These are phyloP conservation scores for Tipula confusa DNA, from an alignment of 2,888 invertebrate genomes.

Conservation along the genomic window DNA sequence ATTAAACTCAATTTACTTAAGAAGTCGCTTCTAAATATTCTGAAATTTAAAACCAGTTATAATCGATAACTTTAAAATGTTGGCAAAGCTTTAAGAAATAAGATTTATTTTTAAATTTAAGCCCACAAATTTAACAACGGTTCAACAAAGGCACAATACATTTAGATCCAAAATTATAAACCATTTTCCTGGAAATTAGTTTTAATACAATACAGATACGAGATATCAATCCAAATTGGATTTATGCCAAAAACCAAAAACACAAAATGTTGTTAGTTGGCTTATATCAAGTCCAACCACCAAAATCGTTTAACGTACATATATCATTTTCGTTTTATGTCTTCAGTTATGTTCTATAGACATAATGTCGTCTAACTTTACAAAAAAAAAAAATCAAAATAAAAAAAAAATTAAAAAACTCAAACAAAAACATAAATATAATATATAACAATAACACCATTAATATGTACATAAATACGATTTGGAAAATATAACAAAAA, in stretches of 20 bases:
- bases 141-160: background rate
- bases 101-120: too few relatives aligned
- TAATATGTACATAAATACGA: conserved; percentile 25
- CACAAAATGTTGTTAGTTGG: background rate
- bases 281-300: background rate
- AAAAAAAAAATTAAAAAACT: too few relatives aligned
- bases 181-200: background rate
- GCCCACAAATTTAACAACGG: too few relatives aligned
- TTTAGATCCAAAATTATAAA: background rate
- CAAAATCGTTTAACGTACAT: background rate
- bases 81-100: too few relatives aligned
- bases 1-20: too few relatives aligned
- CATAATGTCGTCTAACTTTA: conserved; percentile 9
- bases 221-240: background rate
- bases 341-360: conserved; percentile 20
- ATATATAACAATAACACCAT: conserved; percentile 3
- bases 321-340: background rate
- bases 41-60: too few relatives aligned
- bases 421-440: background rate
- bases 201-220: background rate
- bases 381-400: too few relatives aligned
- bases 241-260: background rate
- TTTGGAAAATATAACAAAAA: conserved; percentile 25
- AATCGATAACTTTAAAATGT: too few relatives aligned
- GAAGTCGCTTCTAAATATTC: too few relatives aligned